Evolutionary conservation across 2,888 invertebrate species (phyloP), one percentile per base, ranked within the genome.

Genomic region (Eremobia ochroleuca): DNA sequence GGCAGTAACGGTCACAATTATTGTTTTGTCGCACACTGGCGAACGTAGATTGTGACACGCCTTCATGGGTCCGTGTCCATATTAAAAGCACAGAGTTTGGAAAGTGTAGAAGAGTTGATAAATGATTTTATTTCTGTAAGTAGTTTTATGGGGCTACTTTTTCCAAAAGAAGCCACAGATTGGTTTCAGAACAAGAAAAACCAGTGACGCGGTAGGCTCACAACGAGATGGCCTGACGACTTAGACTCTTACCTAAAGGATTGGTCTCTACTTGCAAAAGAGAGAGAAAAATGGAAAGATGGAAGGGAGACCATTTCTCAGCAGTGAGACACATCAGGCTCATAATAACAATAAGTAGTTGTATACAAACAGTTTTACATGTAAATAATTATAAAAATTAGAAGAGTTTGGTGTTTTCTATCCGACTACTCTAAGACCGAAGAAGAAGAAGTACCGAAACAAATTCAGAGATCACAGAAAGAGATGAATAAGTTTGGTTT

Each of bases 11-110:
- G 79, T 74, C 73, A 80, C 81, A 88, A 89, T 88, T 86, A 88
- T 87, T 87, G 88, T 88, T 88, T 88, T 88, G 88, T 87, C 76
- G 76, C 73, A 67, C 78, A 59, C 73, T 77, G 76, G 81, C 76
- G 79, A 74, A 77, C 74, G 79, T 69, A 78, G 89, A 88, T 88
- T 88, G 79, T 79, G 77, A 65, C 81, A 83, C 88, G 88, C 88
- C 88, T 88, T 78, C 67, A 28, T 72, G 70, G 81, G 66, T 82
- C 78, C 79, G 77, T 66, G 76, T 81, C 49, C 81, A 82, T 77
- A 82, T 79, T 81, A 81, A 82, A 74, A 73, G 28, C 28, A 77
- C 62, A 89, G 86, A 78, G 55, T 37, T 11, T 25, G 31, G 71
- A 85, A 67, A 0, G 11, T n/a, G 46, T 81, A 82, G 85, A 87